Percentiles rank a stretch among this genome's conserved stretches.
Conservation (phyloP, 2,888 invertebrate genomes). For the Spisula solida region DNA sequence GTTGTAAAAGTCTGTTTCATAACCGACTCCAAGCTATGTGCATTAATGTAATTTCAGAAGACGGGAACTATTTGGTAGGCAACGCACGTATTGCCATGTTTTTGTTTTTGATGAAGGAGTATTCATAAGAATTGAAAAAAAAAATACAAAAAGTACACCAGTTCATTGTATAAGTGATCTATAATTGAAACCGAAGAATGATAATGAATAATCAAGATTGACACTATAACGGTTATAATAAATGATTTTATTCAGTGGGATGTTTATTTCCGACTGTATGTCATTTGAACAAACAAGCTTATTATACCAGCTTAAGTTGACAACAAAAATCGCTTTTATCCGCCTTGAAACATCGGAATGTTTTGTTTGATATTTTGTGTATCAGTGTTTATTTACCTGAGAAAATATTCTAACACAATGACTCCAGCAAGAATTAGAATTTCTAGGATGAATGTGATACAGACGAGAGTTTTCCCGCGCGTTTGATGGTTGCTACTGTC, state of each 20-base stretch:
- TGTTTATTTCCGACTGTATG: not conserved
- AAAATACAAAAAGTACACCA: not conserved
- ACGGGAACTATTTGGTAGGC: no score
- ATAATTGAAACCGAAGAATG: not conserved
- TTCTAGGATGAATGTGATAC: constrained; percentile 87
- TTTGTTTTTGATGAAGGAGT: no score
- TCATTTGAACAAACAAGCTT: not conserved
- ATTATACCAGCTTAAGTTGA: not conserved
- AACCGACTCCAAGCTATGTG: no score
- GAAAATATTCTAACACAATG: constrained; percentile 87
- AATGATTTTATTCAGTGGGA: not conserved
- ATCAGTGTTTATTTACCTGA: constrained; percentile 83
- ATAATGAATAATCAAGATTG: not conserved
- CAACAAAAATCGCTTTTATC: not conserved
- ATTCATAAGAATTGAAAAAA: not conserved
- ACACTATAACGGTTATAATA: not conserved
- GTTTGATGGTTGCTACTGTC: constrained; percentile 52
- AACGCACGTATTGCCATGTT: no score
- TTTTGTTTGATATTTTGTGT: not conserved
- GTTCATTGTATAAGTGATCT: not conserved
- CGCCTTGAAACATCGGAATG: not conserved
- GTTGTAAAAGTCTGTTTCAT: no score
- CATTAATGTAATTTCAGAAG: no score
- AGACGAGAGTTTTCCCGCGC: constrained; percentile 79
- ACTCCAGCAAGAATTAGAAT: constrained; percentile 87